Base-by-base conservation (phyloP, 2,113 vertebrate species). In the Hiodon alosoides region DNA sequence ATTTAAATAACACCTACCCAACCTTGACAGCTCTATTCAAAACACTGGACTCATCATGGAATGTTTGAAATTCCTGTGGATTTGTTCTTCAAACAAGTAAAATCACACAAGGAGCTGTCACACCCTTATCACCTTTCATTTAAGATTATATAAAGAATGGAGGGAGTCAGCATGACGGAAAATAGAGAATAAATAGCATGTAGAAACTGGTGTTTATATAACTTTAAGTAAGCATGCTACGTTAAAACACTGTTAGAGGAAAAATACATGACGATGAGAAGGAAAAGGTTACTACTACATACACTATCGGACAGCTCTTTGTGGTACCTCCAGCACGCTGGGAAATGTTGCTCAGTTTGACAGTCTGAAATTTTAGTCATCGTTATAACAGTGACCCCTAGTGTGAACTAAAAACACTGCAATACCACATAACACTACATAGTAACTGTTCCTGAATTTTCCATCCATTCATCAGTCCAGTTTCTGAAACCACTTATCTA, bases 81-180 rank as follows among this genome's bases (percentile, higher is more conserved):
- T 76, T 67, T 68, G 57, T 61, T 61, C 74, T 69, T 60, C 16
- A 70, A 69, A 76, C 67, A 69, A 13, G 50, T 31, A 73, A 52
- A 65, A 61, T 31, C 16, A 62, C 16, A 16, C 31, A 60, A 71
- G 17, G 11, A n/a, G 17, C 31, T 71, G 54, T 48, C 70, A 71
- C 70, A 60, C 70, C 54, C 70, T 51, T 60, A 71, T 51, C 55
- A 60, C 55, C 48, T 65, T 55, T 64, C 61, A 52, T 9, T 65
- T 59, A 70, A 55, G 64, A 16, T 69, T 11, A 7, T 7, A 16
- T 11, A 58, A 47, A 68, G 13, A 54, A 47, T 71, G 16, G 31
- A 74, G 51, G 51, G n/a, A 66, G 31, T 74, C 51, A 17, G 3
- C 17, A 17, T 6, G 55, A 64, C 9, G 9, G 53, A 64, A 73